Conservation (phyloP, 2,113 vertebrate species). For the Theristicus caerulescens region DNA sequence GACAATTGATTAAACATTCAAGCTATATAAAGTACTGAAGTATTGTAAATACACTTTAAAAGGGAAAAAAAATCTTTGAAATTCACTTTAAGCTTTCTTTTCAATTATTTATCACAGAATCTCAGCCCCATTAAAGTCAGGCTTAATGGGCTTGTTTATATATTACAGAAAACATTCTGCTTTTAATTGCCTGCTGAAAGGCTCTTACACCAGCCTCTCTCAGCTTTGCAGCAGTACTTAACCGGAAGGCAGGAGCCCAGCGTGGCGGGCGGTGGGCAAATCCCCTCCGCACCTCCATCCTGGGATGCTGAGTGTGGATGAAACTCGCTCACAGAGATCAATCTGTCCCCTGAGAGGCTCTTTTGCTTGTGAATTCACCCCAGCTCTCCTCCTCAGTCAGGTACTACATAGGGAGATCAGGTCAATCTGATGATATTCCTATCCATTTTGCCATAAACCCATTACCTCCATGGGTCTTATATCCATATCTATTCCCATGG, state of each 20-base stretch:
- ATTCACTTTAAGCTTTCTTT: conserved; percentile 56
- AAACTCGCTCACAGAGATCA: not conserved
- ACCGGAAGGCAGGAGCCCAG: not conserved
- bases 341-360: not conserved
- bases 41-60: conserved; percentile 55
- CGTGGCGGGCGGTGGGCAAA: accelerated
- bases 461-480: not conserved
- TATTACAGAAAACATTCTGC: conserved; percentile 60
- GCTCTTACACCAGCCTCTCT: not conserved
- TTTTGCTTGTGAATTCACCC: not conserved
- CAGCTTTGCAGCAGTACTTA: not conserved
- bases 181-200: conserved; percentile 64
- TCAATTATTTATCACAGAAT: conserved; percentile 70
- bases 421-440: not conserved
- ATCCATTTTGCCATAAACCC: not conserved
- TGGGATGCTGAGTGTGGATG: not conserved
- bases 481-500: not conserved
- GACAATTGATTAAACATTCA: conserved; percentile 60
- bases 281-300: not conserved
- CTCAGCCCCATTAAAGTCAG: conserved; percentile 60
- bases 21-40: conserved; percentile 40
- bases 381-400: not conserved
- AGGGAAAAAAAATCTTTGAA: conserved; percentile 5
- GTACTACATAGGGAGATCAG: not conserved
- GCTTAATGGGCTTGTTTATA: conserved; percentile 64